Evolutionary conservation across 2,888 invertebrate genomes (phyloP), one percentile per base, ranked within the genome.

Genomic region (Schizotus pectinicornis): DNA sequence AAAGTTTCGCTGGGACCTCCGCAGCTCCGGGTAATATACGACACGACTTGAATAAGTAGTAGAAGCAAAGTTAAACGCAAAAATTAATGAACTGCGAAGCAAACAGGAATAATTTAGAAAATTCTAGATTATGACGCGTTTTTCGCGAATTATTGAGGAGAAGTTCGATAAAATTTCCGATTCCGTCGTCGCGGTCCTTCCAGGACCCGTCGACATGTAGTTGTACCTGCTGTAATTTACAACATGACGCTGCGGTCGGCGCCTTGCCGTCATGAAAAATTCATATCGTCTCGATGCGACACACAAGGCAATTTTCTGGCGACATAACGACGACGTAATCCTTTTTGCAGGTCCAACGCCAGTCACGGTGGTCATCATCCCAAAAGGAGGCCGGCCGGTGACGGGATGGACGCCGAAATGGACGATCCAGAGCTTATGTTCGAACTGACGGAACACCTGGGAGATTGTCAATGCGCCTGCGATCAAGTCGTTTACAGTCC

Each of bases 401-500:
- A 80, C 65, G 80, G 80, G 51, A 78, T 79, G 76, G 80, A 79
- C 63, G 73, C 78, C 8, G 74, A 76, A 68, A 75, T 77, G 74
- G 78, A 79, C 69, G 77, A 78, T 60, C 76, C 78, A 6, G 79
- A 79, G 68, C 64, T 78, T 62, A 74, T 78, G 65, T 78, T 79
- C 65, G 78, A 77, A 64, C 68, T 77, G 67, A 64, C 75, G 37
- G 77, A 76, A 62, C 77, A 75, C 66, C 64, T 77, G 58, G 74
- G 74, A 39, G 76, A 76, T 43, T 78, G 78, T 67, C 77, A 77
- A 47, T 79, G 79, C 65, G 76, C 77, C 22, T 80, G 71, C 53
- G 79, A 80, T 62, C 78, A 79, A 63, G 77, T 79, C 59, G 74
- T 78, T 59, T 79, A 79, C 67, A 75, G 75, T 45, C 79, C 79